Evolutionary conservation across 1,140 invertebrate genomes (phyloP).

Genomic region (Trinorchestia longiramus): DNA sequence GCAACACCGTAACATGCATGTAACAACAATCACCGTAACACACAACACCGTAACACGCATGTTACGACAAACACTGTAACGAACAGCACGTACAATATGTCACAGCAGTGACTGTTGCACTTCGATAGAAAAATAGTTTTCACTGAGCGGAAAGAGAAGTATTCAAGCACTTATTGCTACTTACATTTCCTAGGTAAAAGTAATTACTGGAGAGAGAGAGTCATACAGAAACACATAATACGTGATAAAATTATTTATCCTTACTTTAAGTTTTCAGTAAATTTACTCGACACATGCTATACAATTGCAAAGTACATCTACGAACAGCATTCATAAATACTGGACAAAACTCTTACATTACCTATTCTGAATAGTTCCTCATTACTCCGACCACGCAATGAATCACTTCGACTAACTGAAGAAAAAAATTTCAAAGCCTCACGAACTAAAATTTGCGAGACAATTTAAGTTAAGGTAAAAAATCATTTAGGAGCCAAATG

Average conservation of each 20-base stretch:
- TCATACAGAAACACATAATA: not conserved
- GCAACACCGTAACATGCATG: too few species aligned
- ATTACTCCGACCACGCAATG: not conserved
- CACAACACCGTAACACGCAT: too few species aligned
- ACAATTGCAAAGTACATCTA: not conserved
- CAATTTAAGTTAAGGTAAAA: not conserved
- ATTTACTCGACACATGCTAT: not conserved
- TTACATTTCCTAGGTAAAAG: not conserved
- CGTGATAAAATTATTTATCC: not conserved
- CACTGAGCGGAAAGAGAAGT: not conserved
- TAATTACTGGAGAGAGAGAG: not conserved
- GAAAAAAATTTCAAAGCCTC: not conserved
- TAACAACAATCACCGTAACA: too few species aligned
- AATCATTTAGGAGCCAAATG: not conserved
- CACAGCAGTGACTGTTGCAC: not conserved
- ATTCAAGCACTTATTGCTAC: not conserved
- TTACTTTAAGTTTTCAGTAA: not conserved
- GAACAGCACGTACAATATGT: not conserved
- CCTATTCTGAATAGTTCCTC: not conserved
- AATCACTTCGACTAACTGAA: not conserved
- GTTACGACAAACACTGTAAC: not conserved
- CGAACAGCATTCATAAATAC: not conserved
- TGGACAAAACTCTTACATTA: not conserved
- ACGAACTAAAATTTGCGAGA: not conserved
- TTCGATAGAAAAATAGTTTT: conserved; percentile 1